Evolutionary conservation across 2,113 vertebrate species (phyloP), one percentile per base, ranked within the genome.

Genomic region (Hippopotamus amphibius): DNA sequence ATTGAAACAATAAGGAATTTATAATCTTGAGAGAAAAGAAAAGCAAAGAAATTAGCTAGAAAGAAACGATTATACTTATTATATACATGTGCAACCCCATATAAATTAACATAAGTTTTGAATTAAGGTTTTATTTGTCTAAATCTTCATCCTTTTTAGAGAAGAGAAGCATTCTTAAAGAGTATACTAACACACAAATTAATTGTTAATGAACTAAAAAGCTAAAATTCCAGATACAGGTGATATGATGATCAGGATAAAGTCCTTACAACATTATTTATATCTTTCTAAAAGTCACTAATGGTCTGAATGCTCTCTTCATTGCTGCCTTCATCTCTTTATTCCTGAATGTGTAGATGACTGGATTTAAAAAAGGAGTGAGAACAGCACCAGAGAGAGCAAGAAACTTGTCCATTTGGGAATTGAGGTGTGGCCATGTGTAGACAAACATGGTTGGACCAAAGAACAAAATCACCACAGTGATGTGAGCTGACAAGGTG

Each of bases 401-500:
- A 37, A 37, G 37, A 37, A 37, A 37, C 37, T 37, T 37, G 37
- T 97, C 97, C 43, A 96, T 48, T 5, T 96, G 77, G 8, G 92
- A 90, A 61, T 15, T 93, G 17, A 92, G 82, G 8, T 93, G 50
- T 15, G 90, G 93, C 72, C 97, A 97, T 0, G 82, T 89, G 41
- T 96, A 98, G 16, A 97, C 4, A 96, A 97, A 95, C 21, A 97
- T 83, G 17, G 41, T 48, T 50, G 96, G 96, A 26, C 74, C 95
- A 76, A 97, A 98, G 30, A 98, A 93, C 16, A 98, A 80, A 57
- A 98, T 10, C 2, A 97, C 95, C 41, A 93, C 87, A 72, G 80
- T 87, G 41, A 97, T 96, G 13, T 96, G 97, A 96, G 83, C 95
- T 65, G 97, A 98, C 15, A 98, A 80, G 24, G 97, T 97, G 4